These are phyloP conservation scores for Caenorhabditis panamensis DNA, from an alignment of 2,888 invertebrate genomes.

Conservation along the genomic window DNA sequence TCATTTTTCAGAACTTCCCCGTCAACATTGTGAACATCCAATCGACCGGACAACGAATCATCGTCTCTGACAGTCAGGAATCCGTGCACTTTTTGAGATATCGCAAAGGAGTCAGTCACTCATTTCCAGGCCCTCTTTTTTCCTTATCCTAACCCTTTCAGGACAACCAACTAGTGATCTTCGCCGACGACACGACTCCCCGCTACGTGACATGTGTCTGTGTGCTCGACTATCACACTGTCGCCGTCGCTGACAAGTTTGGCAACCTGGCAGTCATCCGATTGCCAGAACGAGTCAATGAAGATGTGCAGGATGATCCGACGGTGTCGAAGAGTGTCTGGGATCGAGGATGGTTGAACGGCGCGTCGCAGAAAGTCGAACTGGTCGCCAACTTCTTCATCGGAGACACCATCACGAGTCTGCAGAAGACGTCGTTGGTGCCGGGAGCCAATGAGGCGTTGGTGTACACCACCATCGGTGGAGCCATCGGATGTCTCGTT, in stretches of 20 bases:
- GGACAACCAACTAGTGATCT: conserved; percentile 97
- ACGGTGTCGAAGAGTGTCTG: conserved; percentile 98
- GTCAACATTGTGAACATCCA: conserved; percentile 94
- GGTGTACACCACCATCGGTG: conserved; percentile 95
- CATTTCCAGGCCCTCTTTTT: not conserved
- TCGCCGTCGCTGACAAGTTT: conserved; percentile 97
- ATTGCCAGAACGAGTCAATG: conserved; percentile 91
- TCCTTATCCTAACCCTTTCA: conserved; percentile 64
- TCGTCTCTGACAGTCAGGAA: conserved; percentile 96
- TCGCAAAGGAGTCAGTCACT: conserved; percentile 73
- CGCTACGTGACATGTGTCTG: conserved; percentile 95
- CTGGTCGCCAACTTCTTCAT: conserved; percentile 94
- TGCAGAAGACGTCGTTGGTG: conserved; percentile 92
- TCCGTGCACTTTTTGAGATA: conserved; percentile 96
- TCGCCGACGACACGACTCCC: conserved; percentile 98
- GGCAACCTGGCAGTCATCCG: conserved; percentile 93
- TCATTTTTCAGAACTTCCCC: conserved; percentile 93
- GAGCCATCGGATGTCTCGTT: conserved; percentile 92
- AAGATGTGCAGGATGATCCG: conserved; percentile 99
- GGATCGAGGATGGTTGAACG: conserved; percentile 91
- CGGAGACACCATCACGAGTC: conserved; percentile 95
- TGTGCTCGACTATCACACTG: conserved; percentile 95
- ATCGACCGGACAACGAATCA: conserved; percentile 94
- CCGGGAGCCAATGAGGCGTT: conserved; percentile 96
- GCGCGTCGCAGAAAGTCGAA: conserved; percentile 95